Evolutionary conservation across 2,888 invertebrate species (phyloP).

Genomic region (Eupithecia insigniata): DNA sequence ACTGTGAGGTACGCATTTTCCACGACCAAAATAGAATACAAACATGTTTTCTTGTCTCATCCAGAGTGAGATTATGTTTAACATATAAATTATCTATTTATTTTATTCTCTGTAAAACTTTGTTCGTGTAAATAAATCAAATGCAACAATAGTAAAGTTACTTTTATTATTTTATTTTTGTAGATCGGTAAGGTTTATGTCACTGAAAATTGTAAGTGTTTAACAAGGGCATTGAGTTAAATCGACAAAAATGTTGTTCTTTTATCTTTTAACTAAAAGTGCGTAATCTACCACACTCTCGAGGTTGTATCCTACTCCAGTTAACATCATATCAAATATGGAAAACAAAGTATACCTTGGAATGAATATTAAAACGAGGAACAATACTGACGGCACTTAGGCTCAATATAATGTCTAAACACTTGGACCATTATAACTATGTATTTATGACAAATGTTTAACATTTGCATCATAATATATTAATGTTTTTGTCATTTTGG

Average conservation of each 20-base stretch:
- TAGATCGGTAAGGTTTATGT: too few species aligned
- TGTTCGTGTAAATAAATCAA: conserved; percentile 38
- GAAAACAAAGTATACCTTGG: not conserved
- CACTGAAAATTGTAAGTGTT: not conserved
- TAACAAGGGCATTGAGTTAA: not conserved
- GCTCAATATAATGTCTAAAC: not conserved
- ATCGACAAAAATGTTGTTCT: not conserved
- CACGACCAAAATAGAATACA: conserved; percentile 17
- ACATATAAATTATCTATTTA: not conserved
- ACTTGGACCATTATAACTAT: not conserved
- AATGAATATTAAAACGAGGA: not conserved
- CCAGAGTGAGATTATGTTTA: conserved; percentile 30
- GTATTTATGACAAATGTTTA: not conserved
- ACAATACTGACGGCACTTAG: not conserved
- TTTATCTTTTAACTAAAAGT: not conserved
- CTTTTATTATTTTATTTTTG: conserved; percentile 20
- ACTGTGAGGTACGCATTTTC: conserved; percentile 37
- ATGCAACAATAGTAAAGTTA: conserved; percentile 16
- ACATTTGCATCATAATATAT: not conserved
- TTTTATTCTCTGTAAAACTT: conserved; percentile 36
- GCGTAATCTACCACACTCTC: not conserved
- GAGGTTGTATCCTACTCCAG: not conserved
- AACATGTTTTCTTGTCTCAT: conserved; percentile 44
- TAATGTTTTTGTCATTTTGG: not conserved
- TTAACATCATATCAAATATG: not conserved